Percentiles rank a stretch among this genome's conserved stretches.
Evolutionary conservation across 1,140 invertebrate species (phyloP).

Genomic region (Delia radicum): DNA sequence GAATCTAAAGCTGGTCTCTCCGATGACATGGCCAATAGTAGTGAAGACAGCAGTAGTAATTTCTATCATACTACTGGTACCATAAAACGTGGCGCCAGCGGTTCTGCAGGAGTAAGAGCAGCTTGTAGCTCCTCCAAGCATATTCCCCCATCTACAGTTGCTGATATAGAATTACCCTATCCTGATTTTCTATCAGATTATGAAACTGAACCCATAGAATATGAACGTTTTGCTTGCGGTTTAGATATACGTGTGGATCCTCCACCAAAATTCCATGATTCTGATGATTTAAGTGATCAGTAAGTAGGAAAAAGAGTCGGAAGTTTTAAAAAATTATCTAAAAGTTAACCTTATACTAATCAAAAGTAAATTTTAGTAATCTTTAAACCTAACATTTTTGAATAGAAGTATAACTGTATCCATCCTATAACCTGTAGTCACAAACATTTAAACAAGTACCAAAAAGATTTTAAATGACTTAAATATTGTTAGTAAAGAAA

Average conservation of each 20-base stretch:
- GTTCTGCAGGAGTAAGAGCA: slow-evolving; percentile 14
- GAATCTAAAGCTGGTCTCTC: slow-evolving; percentile 47
- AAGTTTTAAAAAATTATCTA: not conserved
- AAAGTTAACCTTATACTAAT: not conserved
- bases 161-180: slow-evolving; percentile 42
- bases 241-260: slow-evolving; percentile 51
- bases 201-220: slow-evolving; percentile 51
- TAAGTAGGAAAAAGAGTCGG: slow-evolving; percentile 19
- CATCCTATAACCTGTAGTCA: not conserved
- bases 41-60: slow-evolving; percentile 48
- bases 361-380: not conserved
- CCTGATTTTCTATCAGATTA: slow-evolving; percentile 54
- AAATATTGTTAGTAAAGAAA: too few relatives aligned
- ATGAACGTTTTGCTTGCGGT: slow-evolving; percentile 49
- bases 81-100: slow-evolving; percentile 33
- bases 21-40: slow-evolving; percentile 52
- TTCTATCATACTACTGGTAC: slow-evolving; percentile 39
- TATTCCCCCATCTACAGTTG: not conserved
- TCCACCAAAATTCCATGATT: slow-evolving; percentile 52
- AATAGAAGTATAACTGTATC: not conserved
- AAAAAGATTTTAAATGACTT: too few relatives aligned
- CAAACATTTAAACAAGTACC: too few relatives aligned
- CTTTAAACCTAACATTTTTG: not conserved
- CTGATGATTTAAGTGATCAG: slow-evolving; percentile 50
- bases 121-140: not conserved